Conservation (phyloP, 2,888 invertebrate genomes). For the Elmis aenea region DNA sequence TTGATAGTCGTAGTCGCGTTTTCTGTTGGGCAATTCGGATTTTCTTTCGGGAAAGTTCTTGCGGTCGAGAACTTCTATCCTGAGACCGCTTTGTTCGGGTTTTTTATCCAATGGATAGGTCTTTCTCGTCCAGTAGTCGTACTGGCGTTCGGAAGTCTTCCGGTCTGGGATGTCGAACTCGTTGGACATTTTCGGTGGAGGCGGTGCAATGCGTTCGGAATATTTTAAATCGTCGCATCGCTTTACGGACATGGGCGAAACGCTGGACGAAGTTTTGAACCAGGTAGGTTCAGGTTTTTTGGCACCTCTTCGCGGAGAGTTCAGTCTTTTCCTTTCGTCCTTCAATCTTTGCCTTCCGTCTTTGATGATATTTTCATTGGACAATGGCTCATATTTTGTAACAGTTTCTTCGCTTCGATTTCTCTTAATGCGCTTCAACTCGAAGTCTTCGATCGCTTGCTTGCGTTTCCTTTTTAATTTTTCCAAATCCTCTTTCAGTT, state of each 20-base stretch:
- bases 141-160: constrained; percentile 4
- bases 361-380: too few relatives aligned
- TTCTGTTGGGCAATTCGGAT: constrained; percentile 5
- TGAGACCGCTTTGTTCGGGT: constrained; percentile 6
- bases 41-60: constrained; percentile 6
- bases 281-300: too few relatives aligned
- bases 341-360: too few relatives aligned
- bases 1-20: constrained; percentile 4
- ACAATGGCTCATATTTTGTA: too few relatives aligned
- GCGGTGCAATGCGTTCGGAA: constrained; percentile 2
- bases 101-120: constrained; percentile 1
- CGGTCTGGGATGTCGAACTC: constrained; percentile 4
- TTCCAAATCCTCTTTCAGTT: constrained; percentile 6
- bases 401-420: too few relatives aligned
- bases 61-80: constrained; percentile 13
- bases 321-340: too few relatives aligned
- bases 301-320: too few relatives aligned
- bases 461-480: constrained; percentile 1
- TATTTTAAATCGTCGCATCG: neutral
- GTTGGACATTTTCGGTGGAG: constrained; percentile 8
- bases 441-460: too few relatives aligned
- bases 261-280: too few relatives aligned
- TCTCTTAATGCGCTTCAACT: too few relatives aligned
- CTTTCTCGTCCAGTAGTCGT: constrained; percentile 4
- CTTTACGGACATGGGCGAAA: too few relatives aligned